Conservation (phyloP, 2,888 invertebrate genomes). For the Euzophera pinguis region DNA sequence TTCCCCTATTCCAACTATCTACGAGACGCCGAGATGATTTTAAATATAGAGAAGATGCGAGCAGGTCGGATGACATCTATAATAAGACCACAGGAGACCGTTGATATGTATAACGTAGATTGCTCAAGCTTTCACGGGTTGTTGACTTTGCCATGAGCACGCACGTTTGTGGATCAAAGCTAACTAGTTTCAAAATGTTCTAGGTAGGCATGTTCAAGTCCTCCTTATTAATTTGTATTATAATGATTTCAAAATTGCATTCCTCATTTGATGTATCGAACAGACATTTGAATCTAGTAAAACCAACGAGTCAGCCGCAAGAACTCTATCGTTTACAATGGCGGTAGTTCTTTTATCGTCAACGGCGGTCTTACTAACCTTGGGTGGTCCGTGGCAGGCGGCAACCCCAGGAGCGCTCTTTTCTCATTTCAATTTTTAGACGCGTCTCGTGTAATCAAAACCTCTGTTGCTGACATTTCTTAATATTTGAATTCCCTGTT, state of each 20-base stretch:
- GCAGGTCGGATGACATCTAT: conserved; percentile 78
- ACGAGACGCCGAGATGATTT: conserved; percentile 51
- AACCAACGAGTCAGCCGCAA: conserved; percentile 7
- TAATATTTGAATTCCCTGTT: conserved; percentile 19
- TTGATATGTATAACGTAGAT: conserved; percentile 63
- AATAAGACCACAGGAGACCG: conserved; percentile 75
- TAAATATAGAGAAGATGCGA: conserved; percentile 77
- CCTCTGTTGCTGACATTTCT: conserved; percentile 20
- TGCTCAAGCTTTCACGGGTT: conserved; percentile 72
- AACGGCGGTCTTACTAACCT: conserved; percentile 41
- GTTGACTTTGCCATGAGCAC: conserved; percentile 55
- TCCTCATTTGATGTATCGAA: background rate
- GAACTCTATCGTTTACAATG: conserved; percentile 25
- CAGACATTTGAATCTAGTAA: background rate
- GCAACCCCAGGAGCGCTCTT: conserved; percentile 23
- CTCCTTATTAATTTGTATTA: background rate
- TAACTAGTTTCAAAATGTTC: background rate
- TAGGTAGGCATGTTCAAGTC: background rate
- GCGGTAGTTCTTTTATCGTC: conserved; percentile 41
- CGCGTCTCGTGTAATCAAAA: background rate
- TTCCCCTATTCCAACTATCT: conserved; percentile 46
- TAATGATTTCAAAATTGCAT: background rate
- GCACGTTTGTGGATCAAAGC: conserved; percentile 18
- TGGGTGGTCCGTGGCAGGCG: conserved; percentile 57
- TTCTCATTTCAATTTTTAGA: conserved; percentile 17